These are phyloP conservation scores for Gallirallus australis DNA, from an alignment of 2,797 vertebrate species.

Conservation along the genomic window DNA sequence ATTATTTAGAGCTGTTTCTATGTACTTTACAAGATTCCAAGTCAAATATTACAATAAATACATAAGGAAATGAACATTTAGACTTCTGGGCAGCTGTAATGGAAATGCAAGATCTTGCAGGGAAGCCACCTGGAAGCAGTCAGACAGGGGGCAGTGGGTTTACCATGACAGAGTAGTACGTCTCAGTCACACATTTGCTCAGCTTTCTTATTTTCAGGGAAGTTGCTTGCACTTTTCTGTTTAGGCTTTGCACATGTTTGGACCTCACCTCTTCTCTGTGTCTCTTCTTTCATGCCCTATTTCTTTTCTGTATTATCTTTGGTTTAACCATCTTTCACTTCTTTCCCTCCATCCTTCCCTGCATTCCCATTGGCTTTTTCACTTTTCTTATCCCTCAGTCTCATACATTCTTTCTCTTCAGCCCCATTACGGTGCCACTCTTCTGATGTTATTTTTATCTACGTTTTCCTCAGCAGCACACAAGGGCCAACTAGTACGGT, in stretches of 20 bases:
- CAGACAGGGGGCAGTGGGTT: neutral
- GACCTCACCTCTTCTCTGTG: neutral
- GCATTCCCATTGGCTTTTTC: neutral
- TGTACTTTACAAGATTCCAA: neutral
- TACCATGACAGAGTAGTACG: neutral
- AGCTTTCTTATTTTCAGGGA: neutral
- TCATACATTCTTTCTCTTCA: neutral
- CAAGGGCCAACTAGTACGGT: accelerated
- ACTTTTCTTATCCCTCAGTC: neutral
- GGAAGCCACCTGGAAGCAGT: neutral
- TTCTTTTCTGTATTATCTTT: neutral
- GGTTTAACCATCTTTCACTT: neutral
- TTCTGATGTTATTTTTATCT: neutral
- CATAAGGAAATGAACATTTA: neutral
- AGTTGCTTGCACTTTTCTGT: neutral
- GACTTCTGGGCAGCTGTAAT: neutral
- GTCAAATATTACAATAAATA: neutral
- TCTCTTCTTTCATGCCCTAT: neutral
- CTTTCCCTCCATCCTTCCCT: neutral
- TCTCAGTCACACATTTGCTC: neutral
- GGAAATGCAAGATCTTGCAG: neutral
- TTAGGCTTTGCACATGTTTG: neutral
- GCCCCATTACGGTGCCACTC: neutral
- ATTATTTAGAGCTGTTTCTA: neutral
- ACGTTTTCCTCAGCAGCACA: neutral